A percentile compares a stretch with the other conserved stretches of the same genome.
phyloP scores from a whole-genome alignment of 2,113 vertebrate species.

The Butorides virescens region DNA sequence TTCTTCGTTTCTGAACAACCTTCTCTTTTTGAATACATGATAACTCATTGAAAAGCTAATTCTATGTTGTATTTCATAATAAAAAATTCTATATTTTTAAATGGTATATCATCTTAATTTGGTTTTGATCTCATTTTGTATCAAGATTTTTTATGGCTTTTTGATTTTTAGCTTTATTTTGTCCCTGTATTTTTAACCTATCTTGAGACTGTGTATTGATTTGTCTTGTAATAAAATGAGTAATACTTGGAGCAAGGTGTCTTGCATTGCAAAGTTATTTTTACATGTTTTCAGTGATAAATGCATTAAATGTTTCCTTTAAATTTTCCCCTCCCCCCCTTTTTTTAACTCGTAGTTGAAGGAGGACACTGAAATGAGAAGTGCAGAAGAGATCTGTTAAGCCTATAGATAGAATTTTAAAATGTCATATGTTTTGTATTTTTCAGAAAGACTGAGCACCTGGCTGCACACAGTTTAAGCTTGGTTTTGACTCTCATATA shows the following conservation, averaged over 20 bases:
- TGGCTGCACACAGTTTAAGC: not conserved
- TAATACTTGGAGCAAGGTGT: not conserved
- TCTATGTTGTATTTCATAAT: not conserved
- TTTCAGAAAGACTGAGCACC: not conserved
- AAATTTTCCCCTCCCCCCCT: accelerated
- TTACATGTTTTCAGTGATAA: not conserved
- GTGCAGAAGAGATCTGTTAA: not conserved
- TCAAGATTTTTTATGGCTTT: not conserved
- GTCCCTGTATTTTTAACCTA: not conserved
- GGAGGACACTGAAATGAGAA: not conserved
- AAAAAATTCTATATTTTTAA: not conserved
- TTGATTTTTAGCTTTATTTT: not conserved
- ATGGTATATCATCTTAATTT: not conserved
- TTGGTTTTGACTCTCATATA: not conserved
- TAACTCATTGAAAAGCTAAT: not conserved
- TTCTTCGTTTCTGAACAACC: not conserved
- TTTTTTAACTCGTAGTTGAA: not conserved
- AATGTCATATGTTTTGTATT: not conserved
- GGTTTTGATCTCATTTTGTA: not conserved
- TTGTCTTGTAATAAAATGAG: not conserved
- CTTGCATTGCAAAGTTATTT: not conserved
- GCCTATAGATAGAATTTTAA: not conserved
- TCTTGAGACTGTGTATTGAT: not conserved
- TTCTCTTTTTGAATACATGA: not conserved
- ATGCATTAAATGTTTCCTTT: not conserved